These are phyloP conservation scores for Australoheros facetus DNA, from an alignment of 2,797 vertebrate species.

Conservation along the genomic window DNA sequence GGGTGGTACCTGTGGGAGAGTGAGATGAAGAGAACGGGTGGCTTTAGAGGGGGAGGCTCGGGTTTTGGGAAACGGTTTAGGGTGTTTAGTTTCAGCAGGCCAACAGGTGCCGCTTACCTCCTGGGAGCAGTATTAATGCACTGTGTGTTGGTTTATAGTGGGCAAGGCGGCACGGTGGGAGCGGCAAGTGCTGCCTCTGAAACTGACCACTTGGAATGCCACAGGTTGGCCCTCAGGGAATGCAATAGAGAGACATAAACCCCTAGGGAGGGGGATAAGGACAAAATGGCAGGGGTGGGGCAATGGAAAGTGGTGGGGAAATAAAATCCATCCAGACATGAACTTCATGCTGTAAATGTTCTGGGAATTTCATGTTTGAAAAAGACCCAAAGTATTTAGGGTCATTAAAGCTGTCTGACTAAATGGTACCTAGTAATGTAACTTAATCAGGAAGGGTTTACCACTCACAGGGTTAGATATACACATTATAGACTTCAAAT, in stretches of 20 bases:
- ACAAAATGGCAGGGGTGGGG: neutral
- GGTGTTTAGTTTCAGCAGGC: slow-evolving; percentile 71
- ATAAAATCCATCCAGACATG: slow-evolving; percentile 31
- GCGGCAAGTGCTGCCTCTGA: slow-evolving; percentile 59
- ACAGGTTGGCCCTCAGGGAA: slow-evolving; percentile 67
- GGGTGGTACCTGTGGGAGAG: slow-evolving; percentile 56
- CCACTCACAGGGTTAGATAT: neutral
- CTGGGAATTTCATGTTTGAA: slow-evolving; percentile 10
- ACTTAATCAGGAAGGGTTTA: neutral
- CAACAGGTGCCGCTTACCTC: slow-evolving; percentile 77
- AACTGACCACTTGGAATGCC: slow-evolving; percentile 75
- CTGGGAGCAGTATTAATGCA: slow-evolving; percentile 70
- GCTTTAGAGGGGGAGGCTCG: neutral
- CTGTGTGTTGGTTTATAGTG: slow-evolving; percentile 64
- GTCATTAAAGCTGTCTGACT: neutral
- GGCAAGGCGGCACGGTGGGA: slow-evolving; percentile 30
- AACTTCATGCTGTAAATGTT: slow-evolving; percentile 38
- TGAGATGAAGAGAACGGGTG: neutral
- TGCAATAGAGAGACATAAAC: slow-evolving; percentile 58
- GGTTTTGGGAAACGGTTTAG: slow-evolving; percentile 42
- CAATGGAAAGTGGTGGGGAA: slow-evolving; percentile 21
- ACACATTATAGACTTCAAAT: neutral
- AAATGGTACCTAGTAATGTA: neutral
- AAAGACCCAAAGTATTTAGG: neutral
- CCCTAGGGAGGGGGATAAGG: slow-evolving; percentile 10